Conservation (phyloP, 1,140 invertebrate species). For the Battus philenor region DNA sequence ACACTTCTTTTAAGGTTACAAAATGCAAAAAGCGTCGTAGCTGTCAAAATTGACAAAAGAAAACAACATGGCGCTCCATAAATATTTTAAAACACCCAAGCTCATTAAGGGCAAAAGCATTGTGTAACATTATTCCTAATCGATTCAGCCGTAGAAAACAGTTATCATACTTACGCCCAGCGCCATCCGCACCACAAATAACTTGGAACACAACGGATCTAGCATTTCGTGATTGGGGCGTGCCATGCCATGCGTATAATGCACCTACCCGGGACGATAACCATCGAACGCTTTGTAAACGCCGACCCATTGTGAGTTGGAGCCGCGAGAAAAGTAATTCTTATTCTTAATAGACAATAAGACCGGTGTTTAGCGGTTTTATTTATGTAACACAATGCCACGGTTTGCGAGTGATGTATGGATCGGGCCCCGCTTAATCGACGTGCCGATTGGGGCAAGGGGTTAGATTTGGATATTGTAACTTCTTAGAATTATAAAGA, state of each 20-base stretch:
- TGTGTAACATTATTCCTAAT: conserved; percentile 13
- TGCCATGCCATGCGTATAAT: conserved; percentile 58
- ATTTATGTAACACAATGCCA: conserved; percentile 58
- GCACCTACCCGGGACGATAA: conserved; percentile 47
- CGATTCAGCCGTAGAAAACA: neutral
- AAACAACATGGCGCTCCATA: too few species aligned
- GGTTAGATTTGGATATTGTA: conserved; percentile 7
- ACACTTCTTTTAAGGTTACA: too few species aligned
- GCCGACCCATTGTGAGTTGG: conserved; percentile 57
- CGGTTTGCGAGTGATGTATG: conserved; percentile 47
- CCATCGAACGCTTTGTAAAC: conserved; percentile 52
- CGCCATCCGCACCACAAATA: conserved; percentile 27
- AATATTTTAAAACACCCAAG: too few species aligned
- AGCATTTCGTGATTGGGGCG: conserved; percentile 61
- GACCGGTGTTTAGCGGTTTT: conserved; percentile 58
- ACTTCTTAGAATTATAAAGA: too few species aligned
- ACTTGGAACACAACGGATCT: conserved; percentile 50
- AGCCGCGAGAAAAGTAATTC: conserved; percentile 67
- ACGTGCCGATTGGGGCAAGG: conserved; percentile 8
- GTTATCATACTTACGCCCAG: neutral
- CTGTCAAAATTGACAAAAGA: too few species aligned
- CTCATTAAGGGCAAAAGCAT: conserved; percentile 34
- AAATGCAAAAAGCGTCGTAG: too few species aligned
- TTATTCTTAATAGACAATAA: conserved; percentile 73
- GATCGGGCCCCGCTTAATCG: conserved; percentile 20